Evolutionary conservation across 2,113 vertebrate species (phyloP).

Genomic region (Muntiacus muntjak): DNA sequence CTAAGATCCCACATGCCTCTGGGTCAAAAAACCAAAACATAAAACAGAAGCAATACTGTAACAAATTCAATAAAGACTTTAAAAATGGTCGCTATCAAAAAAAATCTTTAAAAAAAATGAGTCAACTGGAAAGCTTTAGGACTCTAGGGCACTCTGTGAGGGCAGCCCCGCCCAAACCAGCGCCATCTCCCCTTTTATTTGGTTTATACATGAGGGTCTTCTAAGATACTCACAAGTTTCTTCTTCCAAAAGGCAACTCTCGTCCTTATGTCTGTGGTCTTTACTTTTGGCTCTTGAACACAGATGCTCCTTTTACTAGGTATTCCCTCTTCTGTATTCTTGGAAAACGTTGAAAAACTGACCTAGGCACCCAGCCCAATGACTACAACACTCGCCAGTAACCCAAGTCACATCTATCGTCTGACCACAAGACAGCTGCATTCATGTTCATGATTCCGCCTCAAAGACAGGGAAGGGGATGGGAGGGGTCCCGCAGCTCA

Average conservation of each 20-base stretch:
- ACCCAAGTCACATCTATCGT: background rate
- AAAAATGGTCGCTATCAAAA: background rate
- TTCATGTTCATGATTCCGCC: background rate
- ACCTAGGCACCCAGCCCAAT: background rate
- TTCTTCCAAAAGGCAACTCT: background rate
- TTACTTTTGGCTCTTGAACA: background rate
- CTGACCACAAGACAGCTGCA: background rate
- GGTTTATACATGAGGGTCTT: background rate
- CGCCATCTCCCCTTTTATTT: background rate
- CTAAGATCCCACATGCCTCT: background rate
- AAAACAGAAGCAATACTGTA: background rate
- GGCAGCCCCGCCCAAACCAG: no score
- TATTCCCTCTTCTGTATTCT: background rate
- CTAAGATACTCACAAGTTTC: background rate
- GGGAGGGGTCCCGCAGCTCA: background rate
- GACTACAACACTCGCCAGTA: background rate
- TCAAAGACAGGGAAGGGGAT: background rate
- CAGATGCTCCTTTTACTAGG: background rate
- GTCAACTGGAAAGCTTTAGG: background rate
- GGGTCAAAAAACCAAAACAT: background rate
- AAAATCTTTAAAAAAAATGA: background rate
- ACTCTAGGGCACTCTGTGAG: fast-evolving
- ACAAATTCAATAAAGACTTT: background rate
- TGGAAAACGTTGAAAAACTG: background rate
- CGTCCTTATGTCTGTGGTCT: background rate